These are phyloP conservation scores for Bibio marci DNA, from an alignment of 2,888 invertebrate genomes.

Conservation along the genomic window DNA sequence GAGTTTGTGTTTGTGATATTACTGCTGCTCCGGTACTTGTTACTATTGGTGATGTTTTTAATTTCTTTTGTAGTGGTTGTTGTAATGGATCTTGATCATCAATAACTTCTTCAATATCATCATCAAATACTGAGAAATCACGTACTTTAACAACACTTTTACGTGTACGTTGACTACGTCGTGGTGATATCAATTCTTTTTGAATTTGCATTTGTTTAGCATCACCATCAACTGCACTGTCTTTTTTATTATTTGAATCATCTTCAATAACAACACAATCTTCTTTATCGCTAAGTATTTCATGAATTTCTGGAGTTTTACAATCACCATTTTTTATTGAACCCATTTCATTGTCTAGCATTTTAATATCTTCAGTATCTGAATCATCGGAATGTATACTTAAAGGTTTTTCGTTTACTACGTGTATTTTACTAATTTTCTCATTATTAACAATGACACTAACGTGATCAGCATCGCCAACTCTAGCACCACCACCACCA, in stretches of 20 bases:
- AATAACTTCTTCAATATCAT: constrained; percentile 32
- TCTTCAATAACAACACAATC: constrained; percentile 36
- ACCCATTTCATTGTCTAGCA: no score
- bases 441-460: neutral
- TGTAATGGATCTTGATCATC: constrained; percentile 35
- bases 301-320: constrained; percentile 26
- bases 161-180: constrained; percentile 24
- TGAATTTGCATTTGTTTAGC: constrained; percentile 9
- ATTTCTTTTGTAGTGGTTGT: constrained; percentile 22
- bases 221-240: constrained; percentile 16
- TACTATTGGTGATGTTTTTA: neutral
- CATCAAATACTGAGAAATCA: constrained; percentile 23
- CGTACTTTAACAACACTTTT: constrained; percentile 24
- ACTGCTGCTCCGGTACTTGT: no score
- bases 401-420: constrained; percentile 22
- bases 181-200: constrained; percentile 16
- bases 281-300: constrained; percentile 33
- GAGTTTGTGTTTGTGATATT: constrained; percentile 7
- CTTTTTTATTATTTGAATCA: constrained; percentile 23
- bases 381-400: constrained; percentile 24
- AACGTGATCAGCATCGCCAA: neutral
- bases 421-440: neutral
- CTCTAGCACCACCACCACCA: neutral
- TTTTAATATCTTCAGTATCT: constrained; percentile 8
- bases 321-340: neutral